Conservation (phyloP, 1,140 invertebrate species). For the Diachasmimorpha longicaudata region DNA sequence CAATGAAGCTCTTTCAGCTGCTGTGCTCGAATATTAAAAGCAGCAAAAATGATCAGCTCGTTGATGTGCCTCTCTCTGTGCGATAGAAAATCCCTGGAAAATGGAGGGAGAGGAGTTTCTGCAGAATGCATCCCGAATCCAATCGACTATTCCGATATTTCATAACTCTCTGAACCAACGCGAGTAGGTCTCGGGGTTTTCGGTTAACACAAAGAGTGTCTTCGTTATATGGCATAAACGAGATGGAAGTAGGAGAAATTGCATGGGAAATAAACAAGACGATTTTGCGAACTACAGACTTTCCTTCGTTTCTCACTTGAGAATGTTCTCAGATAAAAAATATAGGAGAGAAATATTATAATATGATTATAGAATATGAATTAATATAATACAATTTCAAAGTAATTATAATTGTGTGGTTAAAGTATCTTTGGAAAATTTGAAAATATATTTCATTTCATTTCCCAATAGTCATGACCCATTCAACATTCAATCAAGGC, state of each 20-base stretch:
- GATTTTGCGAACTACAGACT: neutral
- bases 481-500: too few species aligned
- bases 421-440: too few species aligned
- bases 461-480: too few species aligned
- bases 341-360: neutral
- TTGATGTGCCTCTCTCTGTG: neutral
- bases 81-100: neutral
- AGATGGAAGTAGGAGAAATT: neutral
- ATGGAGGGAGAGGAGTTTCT: neutral
- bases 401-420: too few species aligned
- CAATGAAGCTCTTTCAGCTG: neutral
- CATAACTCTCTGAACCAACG: neutral
- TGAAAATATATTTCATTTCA: too few species aligned
- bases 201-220: neutral
- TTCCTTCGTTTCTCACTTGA: neutral
- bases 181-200: neutral
- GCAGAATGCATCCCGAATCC: neutral
- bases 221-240: neutral
- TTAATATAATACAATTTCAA: too few species aligned
- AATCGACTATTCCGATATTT: neutral
- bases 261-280: neutral
- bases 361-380: too few species aligned
- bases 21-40: neutral
- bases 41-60: neutral
- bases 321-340: neutral